Conservation (phyloP, 2,113 vertebrate genomes). For the Cheilinus undulatus region DNA sequence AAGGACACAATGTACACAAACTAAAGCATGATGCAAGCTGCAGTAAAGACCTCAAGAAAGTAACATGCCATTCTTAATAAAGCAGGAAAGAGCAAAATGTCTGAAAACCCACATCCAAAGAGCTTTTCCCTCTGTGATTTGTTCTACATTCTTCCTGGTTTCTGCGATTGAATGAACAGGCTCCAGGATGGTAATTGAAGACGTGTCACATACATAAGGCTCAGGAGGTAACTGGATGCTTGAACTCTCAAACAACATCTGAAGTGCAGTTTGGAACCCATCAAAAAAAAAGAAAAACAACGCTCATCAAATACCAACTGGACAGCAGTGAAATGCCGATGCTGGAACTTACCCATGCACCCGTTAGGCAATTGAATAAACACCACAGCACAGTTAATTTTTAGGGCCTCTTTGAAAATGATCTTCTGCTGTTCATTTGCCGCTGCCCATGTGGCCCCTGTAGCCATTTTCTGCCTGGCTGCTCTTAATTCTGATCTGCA, state of each 20-base stretch:
- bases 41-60: neutral
- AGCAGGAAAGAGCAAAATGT: neutral
- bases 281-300: constrained; percentile 54
- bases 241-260: constrained; percentile 65
- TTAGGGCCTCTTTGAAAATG: constrained; percentile 72
- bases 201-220: constrained; percentile 57
- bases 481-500: constrained; percentile 72
- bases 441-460: constrained; percentile 52
- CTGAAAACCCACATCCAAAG: neutral
- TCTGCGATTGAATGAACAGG: constrained; percentile 27
- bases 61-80: neutral
- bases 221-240: constrained; percentile 58
- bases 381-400: constrained; percentile 68
- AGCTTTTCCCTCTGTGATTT: neutral
- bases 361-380: constrained; percentile 64
- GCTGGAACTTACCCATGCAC: constrained; percentile 58
- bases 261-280: constrained; percentile 70
- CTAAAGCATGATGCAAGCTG: neutral
- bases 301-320: constrained; percentile 61
- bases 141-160: neutral
- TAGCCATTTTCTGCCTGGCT: constrained; percentile 81
- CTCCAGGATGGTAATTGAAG: constrained; percentile 57
- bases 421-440: constrained; percentile 69
- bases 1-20: neutral
- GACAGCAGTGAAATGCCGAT: constrained; percentile 33